These are phyloP conservation scores for Chloroclystis v-ata DNA, from an alignment of 2,888 invertebrate genomes.

Conservation along the genomic window DNA sequence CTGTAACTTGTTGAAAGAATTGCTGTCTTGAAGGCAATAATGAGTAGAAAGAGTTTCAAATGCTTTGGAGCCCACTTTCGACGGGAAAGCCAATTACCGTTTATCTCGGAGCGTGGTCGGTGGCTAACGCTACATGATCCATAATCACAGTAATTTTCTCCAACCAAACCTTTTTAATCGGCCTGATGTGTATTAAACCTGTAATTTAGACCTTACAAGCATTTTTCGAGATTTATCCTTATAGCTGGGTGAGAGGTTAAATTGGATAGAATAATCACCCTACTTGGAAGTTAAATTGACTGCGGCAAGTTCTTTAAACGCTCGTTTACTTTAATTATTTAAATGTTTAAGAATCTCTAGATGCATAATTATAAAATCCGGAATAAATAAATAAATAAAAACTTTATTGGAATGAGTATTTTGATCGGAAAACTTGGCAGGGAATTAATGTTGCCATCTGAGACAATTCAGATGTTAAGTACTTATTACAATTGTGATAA, in stretches of 20 bases:
- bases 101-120: constrained; percentile 19
- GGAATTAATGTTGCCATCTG: neutral
- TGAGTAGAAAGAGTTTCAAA: constrained; percentile 19
- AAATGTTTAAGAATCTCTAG: too few relatives aligned
- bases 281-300: neutral
- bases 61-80: constrained; percentile 15
- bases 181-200: constrained; percentile 9
- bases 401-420: too few relatives aligned
- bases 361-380: neutral
- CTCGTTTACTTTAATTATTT: too few relatives aligned
- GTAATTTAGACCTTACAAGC: constrained; percentile 12
- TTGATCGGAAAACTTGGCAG: neutral
- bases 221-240: constrained; percentile 8
- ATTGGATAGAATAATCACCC: neutral
- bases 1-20: too few relatives aligned
- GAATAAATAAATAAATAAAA: too few relatives aligned
- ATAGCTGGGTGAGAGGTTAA: constrained; percentile 6
- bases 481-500: too few relatives aligned
- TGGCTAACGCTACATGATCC: constrained; percentile 19
- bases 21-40: too few relatives aligned
- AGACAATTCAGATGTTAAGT: too few relatives aligned
- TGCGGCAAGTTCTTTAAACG: too few relatives aligned
- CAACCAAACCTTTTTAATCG: constrained; percentile 19
- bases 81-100: constrained; percentile 16
- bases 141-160: constrained; percentile 23